Conservation (phyloP, 2,888 invertebrate genomes). For the Eristalis pertinax region DNA sequence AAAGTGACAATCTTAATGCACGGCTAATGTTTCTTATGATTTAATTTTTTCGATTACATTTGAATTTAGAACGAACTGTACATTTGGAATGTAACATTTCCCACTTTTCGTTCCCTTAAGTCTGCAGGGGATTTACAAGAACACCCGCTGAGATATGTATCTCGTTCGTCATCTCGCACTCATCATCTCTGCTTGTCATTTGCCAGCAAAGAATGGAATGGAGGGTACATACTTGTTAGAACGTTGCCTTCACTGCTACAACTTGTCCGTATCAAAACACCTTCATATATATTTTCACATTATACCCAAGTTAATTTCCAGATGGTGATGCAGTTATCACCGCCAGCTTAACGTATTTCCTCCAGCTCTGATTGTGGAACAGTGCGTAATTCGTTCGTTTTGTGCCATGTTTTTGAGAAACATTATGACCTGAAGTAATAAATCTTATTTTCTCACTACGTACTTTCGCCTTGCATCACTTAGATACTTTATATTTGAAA, state of each 20-base stretch:
- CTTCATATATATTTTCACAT: neutral
- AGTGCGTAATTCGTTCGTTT: constrained; percentile 44
- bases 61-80: constrained; percentile 57
- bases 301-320: constrained; percentile 64
- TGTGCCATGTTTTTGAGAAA: constrained; percentile 35
- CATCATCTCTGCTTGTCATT: constrained; percentile 62
- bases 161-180: constrained; percentile 58
- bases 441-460: constrained; percentile 37
- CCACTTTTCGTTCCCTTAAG: neutral
- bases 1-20: constrained; percentile 57
- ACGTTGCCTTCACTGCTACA: constrained; percentile 29
- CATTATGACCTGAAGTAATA: constrained; percentile 53
- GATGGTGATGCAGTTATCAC: constrained; percentile 70
- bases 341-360: constrained; percentile 61
- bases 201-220: constrained; percentile 35
- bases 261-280: constrained; percentile 62
- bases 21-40: constrained; percentile 55
- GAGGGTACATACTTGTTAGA: constrained; percentile 31
- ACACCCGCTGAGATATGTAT: constrained; percentile 29
- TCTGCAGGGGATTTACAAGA: constrained; percentile 23
- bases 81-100: constrained; percentile 43
- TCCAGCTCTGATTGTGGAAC: constrained; percentile 26
- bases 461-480: neutral
- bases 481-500: constrained; percentile 18
- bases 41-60: constrained; percentile 67